phyloP scores from a whole-genome alignment of 2,797 vertebrate genomes.

The Notoglanidium macrostoma region DNA sequence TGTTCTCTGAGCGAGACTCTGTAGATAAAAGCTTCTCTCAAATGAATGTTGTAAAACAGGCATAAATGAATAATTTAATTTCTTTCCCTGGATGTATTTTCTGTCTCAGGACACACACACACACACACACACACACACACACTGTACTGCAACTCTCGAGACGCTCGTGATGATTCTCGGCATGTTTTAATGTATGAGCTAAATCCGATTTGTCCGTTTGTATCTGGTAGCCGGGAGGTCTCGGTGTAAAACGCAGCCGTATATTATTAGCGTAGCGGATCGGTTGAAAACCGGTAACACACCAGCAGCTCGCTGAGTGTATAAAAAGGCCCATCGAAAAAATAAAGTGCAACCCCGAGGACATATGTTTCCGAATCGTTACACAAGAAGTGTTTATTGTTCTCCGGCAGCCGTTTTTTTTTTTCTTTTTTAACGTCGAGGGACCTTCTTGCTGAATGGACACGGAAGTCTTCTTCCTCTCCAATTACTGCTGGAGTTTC shows the following conservation, averaged over 20 bases:
- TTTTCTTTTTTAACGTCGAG: background rate
- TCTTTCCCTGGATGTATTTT: background rate
- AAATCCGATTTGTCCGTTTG: background rate
- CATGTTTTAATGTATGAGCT: background rate
- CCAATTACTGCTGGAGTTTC: background rate
- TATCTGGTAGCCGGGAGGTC: background rate
- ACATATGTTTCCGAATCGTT: constrained; percentile 54
- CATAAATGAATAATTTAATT: background rate
- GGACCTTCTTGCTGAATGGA: background rate
- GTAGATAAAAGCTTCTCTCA: background rate
- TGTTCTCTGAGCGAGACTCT: background rate
- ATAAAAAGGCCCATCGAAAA: background rate
- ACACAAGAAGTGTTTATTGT: constrained; percentile 55
- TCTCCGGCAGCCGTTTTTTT: background rate
- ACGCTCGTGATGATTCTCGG: background rate
- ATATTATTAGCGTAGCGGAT: constrained; percentile 3
- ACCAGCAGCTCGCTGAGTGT: background rate
- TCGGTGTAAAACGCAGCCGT: background rate
- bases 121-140: background rate
- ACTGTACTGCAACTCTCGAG: background rate
- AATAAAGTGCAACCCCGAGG: constrained; percentile 29
- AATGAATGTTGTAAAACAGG: background rate
- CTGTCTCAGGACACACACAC: background rate
- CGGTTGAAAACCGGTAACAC: background rate
- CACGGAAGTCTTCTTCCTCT: background rate